These are phyloP conservation scores for Stichopus horrens DNA, from an alignment of 53 echinoderm and acorn worm species.

Conservation along the genomic window DNA sequence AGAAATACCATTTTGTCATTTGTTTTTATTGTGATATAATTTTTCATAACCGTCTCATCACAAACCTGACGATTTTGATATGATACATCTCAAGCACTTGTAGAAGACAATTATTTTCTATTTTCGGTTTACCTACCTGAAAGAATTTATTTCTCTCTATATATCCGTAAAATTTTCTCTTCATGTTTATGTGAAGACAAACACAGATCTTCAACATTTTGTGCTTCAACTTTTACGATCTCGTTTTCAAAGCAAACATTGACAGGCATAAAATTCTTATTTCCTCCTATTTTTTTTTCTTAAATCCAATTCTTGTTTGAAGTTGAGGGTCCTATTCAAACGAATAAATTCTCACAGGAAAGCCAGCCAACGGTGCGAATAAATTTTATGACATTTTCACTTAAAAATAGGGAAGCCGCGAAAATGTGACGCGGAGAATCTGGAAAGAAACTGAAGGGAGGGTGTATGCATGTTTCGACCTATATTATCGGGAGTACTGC, in stretches of 20 bases:
- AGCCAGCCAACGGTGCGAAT: conserved; percentile 23
- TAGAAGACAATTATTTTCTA: background rate
- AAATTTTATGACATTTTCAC: conserved; percentile 37
- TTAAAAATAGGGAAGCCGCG: background rate
- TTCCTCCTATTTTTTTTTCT: background rate
- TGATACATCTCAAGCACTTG: too few relatives aligned
- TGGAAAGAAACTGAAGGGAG: background rate
- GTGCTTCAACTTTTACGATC: conserved; percentile 1
- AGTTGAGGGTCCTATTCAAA: background rate
- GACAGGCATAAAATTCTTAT: background rate
- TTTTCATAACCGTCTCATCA: too few relatives aligned
- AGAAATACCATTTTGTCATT: too few relatives aligned
- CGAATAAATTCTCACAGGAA: conserved; percentile 29
- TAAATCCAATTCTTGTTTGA: background rate
- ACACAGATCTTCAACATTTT: background rate
- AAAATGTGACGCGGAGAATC: background rate
- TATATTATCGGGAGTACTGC: background rate
- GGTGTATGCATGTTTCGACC: background rate
- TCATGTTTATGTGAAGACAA: background rate
- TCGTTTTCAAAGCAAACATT: conserved; percentile 32
- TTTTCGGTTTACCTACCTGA: background rate
- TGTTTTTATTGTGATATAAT: too few relatives aligned
- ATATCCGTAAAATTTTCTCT: background rate
- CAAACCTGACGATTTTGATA: too few relatives aligned
- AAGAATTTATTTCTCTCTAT: background rate